phyloP scores from a whole-genome alignment of 2,797 vertebrate species.

The Staurois parvus region DNA sequence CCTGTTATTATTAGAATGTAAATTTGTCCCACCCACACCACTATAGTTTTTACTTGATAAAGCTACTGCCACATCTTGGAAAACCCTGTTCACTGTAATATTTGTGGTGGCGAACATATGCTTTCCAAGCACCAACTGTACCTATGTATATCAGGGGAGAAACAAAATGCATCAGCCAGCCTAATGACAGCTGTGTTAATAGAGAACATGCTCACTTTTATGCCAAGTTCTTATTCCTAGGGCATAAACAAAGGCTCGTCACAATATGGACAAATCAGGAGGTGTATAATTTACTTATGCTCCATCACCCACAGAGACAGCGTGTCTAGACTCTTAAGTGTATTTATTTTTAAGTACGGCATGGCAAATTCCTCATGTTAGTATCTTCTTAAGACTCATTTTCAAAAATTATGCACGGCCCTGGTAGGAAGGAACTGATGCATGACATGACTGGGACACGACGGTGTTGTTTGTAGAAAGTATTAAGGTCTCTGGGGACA shows the following conservation, averaged over 20 bases:
- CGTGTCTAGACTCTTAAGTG: conserved; percentile 62
- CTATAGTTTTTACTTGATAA: too few relatives aligned
- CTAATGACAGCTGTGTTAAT: conserved; percentile 56
- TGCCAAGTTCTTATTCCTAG: conserved; percentile 48
- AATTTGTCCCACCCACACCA: too few relatives aligned
- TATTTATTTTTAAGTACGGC: conserved; percentile 62
- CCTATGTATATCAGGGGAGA: conserved; percentile 6
- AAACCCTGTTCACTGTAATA: too few relatives aligned
- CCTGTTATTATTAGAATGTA: too few relatives aligned
- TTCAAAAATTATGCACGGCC: conserved; percentile 56
- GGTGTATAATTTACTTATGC: conserved; percentile 55
- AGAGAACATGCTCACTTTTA: conserved; percentile 29
- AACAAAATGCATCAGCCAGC: conserved; percentile 30
- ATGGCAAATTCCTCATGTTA: conserved; percentile 62
- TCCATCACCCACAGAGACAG: conserved; percentile 55
- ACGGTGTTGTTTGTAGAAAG: conserved; percentile 46
- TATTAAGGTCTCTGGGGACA: conserved; percentile 31
- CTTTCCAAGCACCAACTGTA: background rate
- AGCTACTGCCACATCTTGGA: too few relatives aligned
- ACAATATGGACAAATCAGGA: conserved; percentile 55
- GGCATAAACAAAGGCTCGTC: conserved; percentile 51
- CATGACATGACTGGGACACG: conserved; percentile 38
- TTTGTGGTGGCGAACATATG: too few relatives aligned
- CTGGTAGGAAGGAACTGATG: conserved; percentile 34
- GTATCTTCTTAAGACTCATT: conserved; percentile 55